Evolutionary conservation across 2,797 vertebrate species (phyloP).

Genomic region (Apogon talboti): DNA sequence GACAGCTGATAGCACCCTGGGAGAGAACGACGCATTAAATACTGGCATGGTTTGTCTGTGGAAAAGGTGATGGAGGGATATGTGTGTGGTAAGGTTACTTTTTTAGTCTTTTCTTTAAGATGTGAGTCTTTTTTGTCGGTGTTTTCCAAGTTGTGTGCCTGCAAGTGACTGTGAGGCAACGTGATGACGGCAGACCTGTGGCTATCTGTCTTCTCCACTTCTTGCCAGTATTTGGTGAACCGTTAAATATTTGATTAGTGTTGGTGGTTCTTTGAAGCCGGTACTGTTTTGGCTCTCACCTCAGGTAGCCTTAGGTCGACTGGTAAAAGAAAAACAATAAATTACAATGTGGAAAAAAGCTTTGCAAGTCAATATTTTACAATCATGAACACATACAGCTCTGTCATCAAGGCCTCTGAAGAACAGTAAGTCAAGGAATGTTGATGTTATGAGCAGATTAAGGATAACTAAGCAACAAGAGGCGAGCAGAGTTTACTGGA

Average conservation of each 20-base stretch:
- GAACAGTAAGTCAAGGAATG: not conserved
- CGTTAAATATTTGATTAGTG: constrained; percentile 63
- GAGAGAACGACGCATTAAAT: constrained; percentile 59
- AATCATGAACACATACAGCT: constrained; percentile 10
- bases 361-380: constrained; percentile 28
- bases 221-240: constrained; percentile 44
- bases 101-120: constrained; percentile 8
- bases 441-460: constrained; percentile 5
- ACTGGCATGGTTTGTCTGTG: constrained; percentile 45
- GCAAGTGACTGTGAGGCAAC: constrained; percentile 19
- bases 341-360: constrained; percentile 10
- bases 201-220: constrained; percentile 31
- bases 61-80: constrained; percentile 33
- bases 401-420: constrained; percentile 14
- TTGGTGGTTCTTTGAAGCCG: constrained; percentile 40
- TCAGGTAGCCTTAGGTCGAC: constrained; percentile 17
- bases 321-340: constrained; percentile 19
- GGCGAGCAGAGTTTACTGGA: constrained; percentile 17
- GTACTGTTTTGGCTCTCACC: constrained; percentile 47
- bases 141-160: constrained; percentile 17
- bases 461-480: constrained; percentile 34
- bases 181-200: constrained; percentile 32
- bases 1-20: constrained; percentile 70
- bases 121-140: not conserved
- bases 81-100: constrained; percentile 4